phyloP scores from a whole-genome alignment of 92 coral and sea anemone genomes.

The Zoanthus gigantus region DNA sequence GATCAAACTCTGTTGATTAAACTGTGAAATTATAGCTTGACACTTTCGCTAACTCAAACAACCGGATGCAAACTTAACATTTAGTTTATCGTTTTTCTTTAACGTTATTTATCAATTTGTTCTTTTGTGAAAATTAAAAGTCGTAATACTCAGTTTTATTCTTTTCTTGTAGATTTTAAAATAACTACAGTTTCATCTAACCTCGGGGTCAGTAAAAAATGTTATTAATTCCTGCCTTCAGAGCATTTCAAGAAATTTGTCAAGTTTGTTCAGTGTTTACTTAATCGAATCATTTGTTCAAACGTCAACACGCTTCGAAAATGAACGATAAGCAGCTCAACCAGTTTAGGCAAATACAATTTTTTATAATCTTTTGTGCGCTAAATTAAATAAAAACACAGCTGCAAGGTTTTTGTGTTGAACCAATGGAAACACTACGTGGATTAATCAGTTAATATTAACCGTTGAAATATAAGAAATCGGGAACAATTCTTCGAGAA shows the following conservation, averaged over 20 bases:
- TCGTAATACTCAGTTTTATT: no score
- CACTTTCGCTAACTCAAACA: no score
- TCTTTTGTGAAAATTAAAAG: no score
- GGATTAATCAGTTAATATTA: not conserved
- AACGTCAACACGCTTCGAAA: not conserved
- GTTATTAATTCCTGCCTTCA: not conserved
- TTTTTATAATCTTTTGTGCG: not conserved
- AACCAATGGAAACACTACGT: not conserved
- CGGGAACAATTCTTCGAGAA: not conserved
- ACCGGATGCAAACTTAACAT: no score
- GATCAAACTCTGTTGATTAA: no score
- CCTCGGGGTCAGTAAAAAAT: no score
- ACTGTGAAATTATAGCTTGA: no score
- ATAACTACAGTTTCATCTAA: no score
- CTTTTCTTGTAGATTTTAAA: no score
- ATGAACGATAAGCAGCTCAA: not conserved
- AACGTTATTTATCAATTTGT: no score
- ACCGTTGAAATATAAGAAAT: not conserved
- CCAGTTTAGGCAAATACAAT: not conserved
- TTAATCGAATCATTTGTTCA: not conserved
- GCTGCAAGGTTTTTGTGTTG: not conserved
- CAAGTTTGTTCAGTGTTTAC: not conserved
- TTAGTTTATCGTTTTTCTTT: no score
- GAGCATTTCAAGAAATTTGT: not conserved
- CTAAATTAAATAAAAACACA: not conserved